phyloP scores from a whole-genome alignment of 2,888 invertebrate genomes.

The Tenthredo amoena region DNA sequence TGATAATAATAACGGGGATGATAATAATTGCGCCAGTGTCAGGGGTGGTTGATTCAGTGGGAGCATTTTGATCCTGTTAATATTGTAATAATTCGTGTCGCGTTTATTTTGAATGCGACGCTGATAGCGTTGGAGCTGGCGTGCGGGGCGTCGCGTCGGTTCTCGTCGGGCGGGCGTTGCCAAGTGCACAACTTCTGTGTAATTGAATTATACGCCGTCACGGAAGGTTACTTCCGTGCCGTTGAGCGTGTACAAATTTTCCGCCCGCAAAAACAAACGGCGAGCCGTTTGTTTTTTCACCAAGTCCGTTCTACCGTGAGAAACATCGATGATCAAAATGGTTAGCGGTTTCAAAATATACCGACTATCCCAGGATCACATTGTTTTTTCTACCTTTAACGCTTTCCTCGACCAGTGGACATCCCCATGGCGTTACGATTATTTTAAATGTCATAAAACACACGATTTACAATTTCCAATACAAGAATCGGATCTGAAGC shows the following conservation, averaged over 20 bases:
- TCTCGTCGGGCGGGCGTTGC: constrained; percentile 28
- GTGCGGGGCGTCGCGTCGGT: constrained; percentile 34
- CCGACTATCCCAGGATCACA: background rate
- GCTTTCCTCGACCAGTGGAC: background rate
- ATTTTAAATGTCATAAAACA: background rate
- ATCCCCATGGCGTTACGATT: background rate
- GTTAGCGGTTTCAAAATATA: background rate
- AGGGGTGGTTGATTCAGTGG: background rate
- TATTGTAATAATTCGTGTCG: constrained; percentile 24
- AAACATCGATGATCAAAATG: constrained; percentile 11
- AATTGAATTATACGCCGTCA: constrained; percentile 53
- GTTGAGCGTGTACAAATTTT: constrained; percentile 51
- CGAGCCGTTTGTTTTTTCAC: constrained; percentile 34
- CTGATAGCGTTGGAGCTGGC: constrained; percentile 17
- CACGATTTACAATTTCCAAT: background rate
- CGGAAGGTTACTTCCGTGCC: constrained; percentile 48
- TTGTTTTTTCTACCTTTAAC: background rate
- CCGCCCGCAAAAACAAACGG: constrained; percentile 45
- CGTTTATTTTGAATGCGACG: constrained; percentile 34
- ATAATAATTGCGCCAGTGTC: constrained; percentile 1
- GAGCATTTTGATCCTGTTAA: constrained; percentile 20
- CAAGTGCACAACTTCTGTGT: constrained; percentile 49
- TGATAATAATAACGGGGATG: background rate
- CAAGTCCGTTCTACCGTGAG: constrained; percentile 14
- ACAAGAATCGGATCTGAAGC: background rate